Base-by-base conservation (phyloP, 2,113 vertebrate species). In the Myotis brandtii region DNA sequence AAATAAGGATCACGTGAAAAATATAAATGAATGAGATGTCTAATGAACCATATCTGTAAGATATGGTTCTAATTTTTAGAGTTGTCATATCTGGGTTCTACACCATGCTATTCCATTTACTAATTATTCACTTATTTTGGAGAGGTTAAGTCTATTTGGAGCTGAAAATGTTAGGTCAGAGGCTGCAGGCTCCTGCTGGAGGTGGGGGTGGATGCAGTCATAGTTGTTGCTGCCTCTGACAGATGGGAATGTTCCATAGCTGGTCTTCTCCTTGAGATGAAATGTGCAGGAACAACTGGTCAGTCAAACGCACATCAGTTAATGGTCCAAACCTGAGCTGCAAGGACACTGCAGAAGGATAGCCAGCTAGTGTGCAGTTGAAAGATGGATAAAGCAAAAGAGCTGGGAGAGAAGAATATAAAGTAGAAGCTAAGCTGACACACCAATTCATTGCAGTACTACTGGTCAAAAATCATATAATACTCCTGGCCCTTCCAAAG, bases 1-100 rank as follows among this genome's bases (percentile, higher is more conserved):
- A 83, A 81, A 73, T 48, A 66, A 79, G 4, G 32, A 52, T 27
- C 32, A 92, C 70, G 14, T 87, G 18, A 16, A 85, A 92, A 84
- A 54, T 56, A 14, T 32, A 85, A 90, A 59, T 56, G 59, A 89
- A 16, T 30, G 70, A 93, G 76, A 54, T 13, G 90, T 56, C 27
- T 43, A 93, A 80, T 46, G 32, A 81, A 25, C 34, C 43, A 48
- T 48, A 52, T 1, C 10, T 62, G 30, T 1, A 56, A 7, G 9
- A 66, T 75, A 72, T 27, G 67, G 37, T 32, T 56, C 14, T 46
- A 59, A 54, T 46, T 52, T 64, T 81, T 46, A 62, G 17, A 70
- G 21, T 72, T 21, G 46, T 12, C 83, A 79, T 67, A 46, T 4
- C 32, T 82, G 56, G 70, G 72, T 67, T 84, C 2, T 37, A 23